phyloP scores from a whole-genome alignment of 2,113 vertebrate genomes.

The Rhinoderma darwinii region DNA sequence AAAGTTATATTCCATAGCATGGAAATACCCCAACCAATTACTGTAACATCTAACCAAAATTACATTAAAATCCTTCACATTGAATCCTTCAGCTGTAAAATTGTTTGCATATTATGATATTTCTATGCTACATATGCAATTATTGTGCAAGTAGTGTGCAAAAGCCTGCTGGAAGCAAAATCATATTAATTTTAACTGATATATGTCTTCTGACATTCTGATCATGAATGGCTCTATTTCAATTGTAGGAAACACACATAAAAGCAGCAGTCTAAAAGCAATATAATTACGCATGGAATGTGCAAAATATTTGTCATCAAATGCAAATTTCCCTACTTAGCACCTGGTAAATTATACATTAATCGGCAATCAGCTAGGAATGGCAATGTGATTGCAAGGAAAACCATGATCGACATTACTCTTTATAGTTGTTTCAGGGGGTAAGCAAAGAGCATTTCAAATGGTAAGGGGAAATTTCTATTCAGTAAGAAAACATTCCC shows the following conservation, averaged over 20 bases:
- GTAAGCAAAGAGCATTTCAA: constrained; percentile 25
- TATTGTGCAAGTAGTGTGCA: background rate
- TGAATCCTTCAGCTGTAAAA: background rate
- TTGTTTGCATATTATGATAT: background rate
- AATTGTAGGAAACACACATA: background rate
- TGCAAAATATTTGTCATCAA: constrained; percentile 43
- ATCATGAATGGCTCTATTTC: background rate
- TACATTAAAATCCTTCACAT: too few relatives aligned
- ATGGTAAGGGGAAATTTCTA: background rate
- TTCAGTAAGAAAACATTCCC: background rate
- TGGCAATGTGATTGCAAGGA: constrained; percentile 29
- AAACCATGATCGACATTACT: constrained; percentile 30
- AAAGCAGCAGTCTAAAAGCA: background rate
- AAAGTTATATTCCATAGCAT: too few relatives aligned
- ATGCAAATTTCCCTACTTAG: constrained; percentile 30
- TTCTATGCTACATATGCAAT: background rate
- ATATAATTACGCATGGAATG: constrained; percentile 1
- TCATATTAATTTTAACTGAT: background rate
- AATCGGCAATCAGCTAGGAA: constrained; percentile 41
- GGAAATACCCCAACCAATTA: too few relatives aligned
- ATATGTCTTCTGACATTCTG: background rate
- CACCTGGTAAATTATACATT: constrained; percentile 51
- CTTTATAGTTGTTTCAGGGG: constrained; percentile 26
- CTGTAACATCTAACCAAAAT: too few relatives aligned
- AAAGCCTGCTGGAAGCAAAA: background rate